phyloP scores from a whole-genome alignment of 2,113 vertebrate species.

The Albula goreensis region DNA sequence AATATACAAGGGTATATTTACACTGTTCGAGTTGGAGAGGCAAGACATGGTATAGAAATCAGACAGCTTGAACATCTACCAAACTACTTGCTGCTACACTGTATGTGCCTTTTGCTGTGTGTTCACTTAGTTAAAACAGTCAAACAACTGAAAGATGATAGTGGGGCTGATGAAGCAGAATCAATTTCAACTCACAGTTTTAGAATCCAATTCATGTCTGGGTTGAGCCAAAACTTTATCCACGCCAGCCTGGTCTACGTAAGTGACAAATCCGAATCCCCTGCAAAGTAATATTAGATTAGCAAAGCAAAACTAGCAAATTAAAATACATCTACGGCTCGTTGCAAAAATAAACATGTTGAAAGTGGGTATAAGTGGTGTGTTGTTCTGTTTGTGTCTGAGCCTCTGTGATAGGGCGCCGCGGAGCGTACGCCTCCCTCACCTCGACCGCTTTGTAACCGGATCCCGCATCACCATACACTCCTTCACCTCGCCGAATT shows the following conservation, averaged over 20 bases:
- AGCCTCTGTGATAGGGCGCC: conserved; percentile 53
- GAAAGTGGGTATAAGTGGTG: neutral
- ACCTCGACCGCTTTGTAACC: conserved; percentile 99
- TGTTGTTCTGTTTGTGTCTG: neutral
- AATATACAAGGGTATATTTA: too few relatives aligned
- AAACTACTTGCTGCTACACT: neutral
- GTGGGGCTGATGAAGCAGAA: neutral
- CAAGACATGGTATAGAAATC: neutral
- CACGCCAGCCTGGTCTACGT: conserved; percentile 96
- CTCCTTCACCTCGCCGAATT: conserved; percentile 99
- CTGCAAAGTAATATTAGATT: conserved; percentile 63
- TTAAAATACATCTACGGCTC: neutral
- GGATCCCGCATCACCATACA: conserved; percentile 99
- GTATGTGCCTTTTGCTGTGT: neutral
- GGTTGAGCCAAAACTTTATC: conserved; percentile 98
- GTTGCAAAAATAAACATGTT: neutral
- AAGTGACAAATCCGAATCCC: conserved; percentile 98
- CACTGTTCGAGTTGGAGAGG: neutral
- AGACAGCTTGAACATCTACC: neutral
- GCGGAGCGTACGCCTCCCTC: conserved; percentile 63
- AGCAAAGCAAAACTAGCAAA: conserved; percentile 45
- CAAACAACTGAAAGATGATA: neutral
- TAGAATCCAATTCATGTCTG: conserved; percentile 96
- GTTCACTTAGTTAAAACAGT: neutral
- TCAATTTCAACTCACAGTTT: conserved; percentile 86